Percentiles rank a stretch among this genome's conserved stretches.
Conservation (phyloP, 2,888 invertebrate species). For the Nemoura dubitans region DNA sequence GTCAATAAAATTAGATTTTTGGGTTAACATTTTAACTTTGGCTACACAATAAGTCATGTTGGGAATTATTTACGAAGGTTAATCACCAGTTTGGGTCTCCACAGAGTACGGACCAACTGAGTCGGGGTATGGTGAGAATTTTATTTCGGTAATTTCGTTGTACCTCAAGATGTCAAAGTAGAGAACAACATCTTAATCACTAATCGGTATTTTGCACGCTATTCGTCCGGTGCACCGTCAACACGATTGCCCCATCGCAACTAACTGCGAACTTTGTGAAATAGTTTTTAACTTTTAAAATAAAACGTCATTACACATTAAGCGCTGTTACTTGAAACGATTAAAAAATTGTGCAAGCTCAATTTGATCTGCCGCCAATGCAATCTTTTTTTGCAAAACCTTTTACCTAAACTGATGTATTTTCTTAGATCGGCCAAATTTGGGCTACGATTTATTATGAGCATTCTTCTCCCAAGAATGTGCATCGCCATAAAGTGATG, state of each 20-base stretch:
- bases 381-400: background rate
- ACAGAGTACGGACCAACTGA: background rate
- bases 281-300: background rate
- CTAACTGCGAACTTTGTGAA: background rate
- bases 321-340: background rate
- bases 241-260: background rate
- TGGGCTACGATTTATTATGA: background rate
- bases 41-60: slow-evolving; percentile 1
- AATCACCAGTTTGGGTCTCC: background rate
- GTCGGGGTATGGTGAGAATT: background rate
- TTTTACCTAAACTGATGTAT: background rate
- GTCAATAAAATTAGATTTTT: background rate
- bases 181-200: background rate
- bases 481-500: background rate
- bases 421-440: background rate
- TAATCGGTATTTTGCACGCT: background rate
- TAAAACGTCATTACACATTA: background rate
- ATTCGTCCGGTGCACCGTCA: background rate
- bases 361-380: background rate
- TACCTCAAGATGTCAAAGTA: background rate
- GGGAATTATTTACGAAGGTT: background rate
- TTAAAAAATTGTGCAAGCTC: background rate
- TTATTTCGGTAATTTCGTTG: background rate
- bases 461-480: background rate
- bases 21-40: background rate